These are phyloP conservation scores for Rattus norvegicus DNA, from an alignment of 2,113 vertebrate species.

Conservation along the genomic window DNA sequence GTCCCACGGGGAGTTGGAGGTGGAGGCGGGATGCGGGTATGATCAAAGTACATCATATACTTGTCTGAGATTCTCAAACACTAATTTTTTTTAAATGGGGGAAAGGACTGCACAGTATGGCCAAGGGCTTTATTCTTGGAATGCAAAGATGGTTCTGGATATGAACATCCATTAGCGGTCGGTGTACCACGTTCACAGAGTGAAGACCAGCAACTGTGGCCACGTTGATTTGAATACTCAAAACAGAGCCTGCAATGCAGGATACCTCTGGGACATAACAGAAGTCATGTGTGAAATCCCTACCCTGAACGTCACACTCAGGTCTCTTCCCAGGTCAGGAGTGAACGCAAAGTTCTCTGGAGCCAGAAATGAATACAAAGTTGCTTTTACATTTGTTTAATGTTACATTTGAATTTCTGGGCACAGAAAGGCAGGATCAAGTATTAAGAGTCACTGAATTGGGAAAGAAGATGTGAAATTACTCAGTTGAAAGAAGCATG, in stretches of 20 bases:
- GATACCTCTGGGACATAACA: not conserved
- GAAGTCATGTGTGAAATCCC: rapidly evolving
- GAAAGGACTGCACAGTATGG: not conserved
- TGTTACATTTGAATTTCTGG: rapidly evolving
- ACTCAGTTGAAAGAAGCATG: not conserved
- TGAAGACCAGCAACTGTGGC: not conserved
- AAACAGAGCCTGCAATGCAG: not conserved
- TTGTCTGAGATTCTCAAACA: not conserved
- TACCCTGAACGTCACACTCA: too few species aligned
- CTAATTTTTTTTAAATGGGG: not conserved
- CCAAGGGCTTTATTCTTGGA: not conserved
- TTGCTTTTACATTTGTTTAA: not conserved
- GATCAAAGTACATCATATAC: too few species aligned
- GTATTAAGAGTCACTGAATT: not conserved
- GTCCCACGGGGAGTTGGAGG: not conserved
- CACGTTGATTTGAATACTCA: not conserved
- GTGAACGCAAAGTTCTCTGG: rapidly evolving
- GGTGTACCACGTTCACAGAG: too few species aligned
- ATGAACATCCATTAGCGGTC: not conserved
- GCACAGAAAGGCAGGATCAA: not conserved
- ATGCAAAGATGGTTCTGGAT: not conserved
- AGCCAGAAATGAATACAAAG: rapidly evolving
- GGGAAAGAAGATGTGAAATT: not conserved
- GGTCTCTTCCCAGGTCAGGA: not conserved
- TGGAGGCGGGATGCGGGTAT: not conserved